These are phyloP conservation scores for Villa cingulata DNA, from an alignment of 2,888 invertebrate species.

Conservation along the genomic window DNA sequence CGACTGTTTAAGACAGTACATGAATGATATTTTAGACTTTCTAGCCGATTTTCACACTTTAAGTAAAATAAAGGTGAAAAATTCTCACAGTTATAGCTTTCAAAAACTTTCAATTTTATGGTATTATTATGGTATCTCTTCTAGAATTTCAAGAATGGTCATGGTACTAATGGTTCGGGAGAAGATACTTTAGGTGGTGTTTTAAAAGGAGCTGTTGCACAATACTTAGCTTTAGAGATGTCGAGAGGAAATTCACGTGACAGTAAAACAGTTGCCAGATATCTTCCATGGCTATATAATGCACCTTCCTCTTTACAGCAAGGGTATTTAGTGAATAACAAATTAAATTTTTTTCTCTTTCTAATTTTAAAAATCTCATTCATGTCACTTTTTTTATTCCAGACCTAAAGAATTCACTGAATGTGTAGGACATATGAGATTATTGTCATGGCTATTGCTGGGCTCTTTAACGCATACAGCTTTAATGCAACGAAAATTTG, in stretches of 20 bases:
- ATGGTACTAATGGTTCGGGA: conserved; percentile 56
- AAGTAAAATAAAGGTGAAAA: conserved; percentile 86
- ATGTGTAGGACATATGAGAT: conserved; percentile 84
- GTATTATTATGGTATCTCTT: neutral
- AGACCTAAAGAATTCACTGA: conserved; percentile 91
- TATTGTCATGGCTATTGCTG: conserved; percentile 89
- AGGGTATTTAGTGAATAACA: too few species aligned
- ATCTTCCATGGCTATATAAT: conserved; percentile 83
- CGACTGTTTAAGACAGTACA: conserved; percentile 85
- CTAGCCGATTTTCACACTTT: conserved; percentile 92
- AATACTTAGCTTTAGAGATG: conserved; percentile 87
- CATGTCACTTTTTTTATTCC: conserved; percentile 12
- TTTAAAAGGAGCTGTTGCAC: conserved; percentile 89
- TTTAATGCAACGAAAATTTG: conserved; percentile 32
- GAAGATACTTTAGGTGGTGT: conserved; percentile 95
- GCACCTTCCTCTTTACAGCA: conserved; percentile 67
- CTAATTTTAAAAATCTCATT: neutral
- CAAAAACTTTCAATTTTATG: neutral
- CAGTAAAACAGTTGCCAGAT: conserved; percentile 62
- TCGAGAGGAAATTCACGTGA: conserved; percentile 76
- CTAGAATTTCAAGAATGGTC: conserved; percentile 42
- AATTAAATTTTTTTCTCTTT: conserved; percentile 14
- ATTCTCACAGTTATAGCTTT: neutral
- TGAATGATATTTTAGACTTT: conserved; percentile 87
- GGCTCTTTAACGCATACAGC: conserved; percentile 87